Evolutionary conservation across 2,888 invertebrate species (phyloP).

Genomic region (Torymus tubicola): DNA sequence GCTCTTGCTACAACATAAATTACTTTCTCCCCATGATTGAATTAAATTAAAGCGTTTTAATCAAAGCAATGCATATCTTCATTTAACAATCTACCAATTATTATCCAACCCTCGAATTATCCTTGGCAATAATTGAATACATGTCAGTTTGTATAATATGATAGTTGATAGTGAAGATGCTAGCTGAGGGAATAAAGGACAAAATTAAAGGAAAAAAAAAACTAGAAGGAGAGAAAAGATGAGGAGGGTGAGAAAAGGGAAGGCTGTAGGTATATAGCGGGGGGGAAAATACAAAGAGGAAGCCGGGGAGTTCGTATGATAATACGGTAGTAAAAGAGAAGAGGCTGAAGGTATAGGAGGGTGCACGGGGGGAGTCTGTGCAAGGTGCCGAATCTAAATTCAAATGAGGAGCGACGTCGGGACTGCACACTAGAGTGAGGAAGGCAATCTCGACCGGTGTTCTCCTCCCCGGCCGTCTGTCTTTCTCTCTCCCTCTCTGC

Average conservation of each 20-base stretch:
- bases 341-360: slow-evolving; percentile 1
- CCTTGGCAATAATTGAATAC: too few species aligned
- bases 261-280: not conserved
- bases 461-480: slow-evolving; percentile 1
- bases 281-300: not conserved
- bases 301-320: slow-evolving; percentile 23
- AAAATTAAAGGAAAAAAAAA: not conserved
- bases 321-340: slow-evolving; percentile 19
- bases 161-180: too few species aligned
- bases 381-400: slow-evolving; percentile 70
- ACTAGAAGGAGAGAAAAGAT: not conserved
- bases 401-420: slow-evolving; percentile 67
- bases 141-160: too few species aligned
- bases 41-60: too few species aligned
- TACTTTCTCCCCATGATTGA: too few species aligned
- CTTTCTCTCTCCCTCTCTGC: not conserved
- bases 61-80: too few species aligned
- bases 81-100: too few species aligned
- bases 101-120: too few species aligned
- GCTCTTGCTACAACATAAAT: too few species aligned
- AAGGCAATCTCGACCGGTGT: slow-evolving; percentile 41
- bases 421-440: not conserved
- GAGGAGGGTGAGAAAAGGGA: too few species aligned
- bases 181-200: not conserved
- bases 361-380: slow-evolving; percentile 60